Base-by-base conservation (phyloP, 2,113 vertebrate genomes). In the Tautogolabrus adspersus region DNA sequence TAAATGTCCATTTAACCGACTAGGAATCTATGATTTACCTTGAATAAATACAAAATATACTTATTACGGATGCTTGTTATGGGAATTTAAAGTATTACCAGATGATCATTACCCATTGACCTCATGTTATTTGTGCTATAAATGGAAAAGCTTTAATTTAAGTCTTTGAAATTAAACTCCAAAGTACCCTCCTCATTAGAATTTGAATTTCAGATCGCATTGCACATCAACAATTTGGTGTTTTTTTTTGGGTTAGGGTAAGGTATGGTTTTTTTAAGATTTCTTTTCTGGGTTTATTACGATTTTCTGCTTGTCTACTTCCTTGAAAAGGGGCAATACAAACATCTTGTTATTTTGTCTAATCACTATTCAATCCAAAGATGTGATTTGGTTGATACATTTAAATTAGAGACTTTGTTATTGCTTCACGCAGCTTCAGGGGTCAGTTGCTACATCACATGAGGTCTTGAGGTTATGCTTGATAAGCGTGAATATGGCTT, bases 401-500 rank as follows among this genome's bases (percentile, higher is more conserved):
- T 40, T 40, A 0, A 60, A 40, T 40, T 1, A 40, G n/a, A 19
- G 10, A 34, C 30, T 34, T 5, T 34, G 3, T 34, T 9, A 30
- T 19, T n/a, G 21, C 18, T 34, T 34, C 30, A 34, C 6, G 10
- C 11, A 42, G 40, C 40, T 42, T 42, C 9, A 42, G 40, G 6
- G 40, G 11, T 11, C 11, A 11, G 11, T 42, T 42, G 9, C 40
- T 42, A 42, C 40, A 42, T 23, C 26, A 54, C 18, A 21, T 22
- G 22, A 63, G 42, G 44, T 52, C 71, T 49, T 38, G 38, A 47
- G 58, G 51, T 63, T 34, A 68, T 30, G 42, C 21, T 30, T 12
- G 23, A 26, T 21, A 18, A 49, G 18, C 21, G 63, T 66, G 47
- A 72, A 66, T 8, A 1, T 22, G 62, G 37, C 52, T 58, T 23